Evolutionary conservation across 2,797 vertebrate species (phyloP), one percentile per base, ranked within the genome.

Genomic region (Clarias platycephalus): DNA sequence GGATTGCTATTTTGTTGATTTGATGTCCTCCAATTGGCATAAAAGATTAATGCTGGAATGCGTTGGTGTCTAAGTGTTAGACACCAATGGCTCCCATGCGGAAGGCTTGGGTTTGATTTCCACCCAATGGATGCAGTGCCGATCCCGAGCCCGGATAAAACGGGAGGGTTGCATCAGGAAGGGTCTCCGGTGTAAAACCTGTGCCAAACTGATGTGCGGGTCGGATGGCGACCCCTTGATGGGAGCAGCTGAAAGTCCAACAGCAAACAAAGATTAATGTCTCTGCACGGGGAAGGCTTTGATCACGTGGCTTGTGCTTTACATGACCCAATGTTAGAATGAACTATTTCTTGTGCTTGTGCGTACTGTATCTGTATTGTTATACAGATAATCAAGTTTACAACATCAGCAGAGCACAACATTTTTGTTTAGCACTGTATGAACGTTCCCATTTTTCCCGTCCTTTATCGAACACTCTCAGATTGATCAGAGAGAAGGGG

Each of bases 1-100:
- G 82, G 63, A 82, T 86, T 86, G 81, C 57, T 83, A 76, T 84
- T 88, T 88, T 87, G 85, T 88, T n/a, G n/a, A 37, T 37, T 37
- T 37, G 37, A 37, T 37, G 2, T 37, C 37, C 37, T 37, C 37
- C 37, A 37, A 37, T 37, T 37, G 37, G 37, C 37, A 4, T 37
- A 37, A 37, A 44, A 44, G 49, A 53, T 53, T 53, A 53, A 13
- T 53, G 49, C 49, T 53, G 10, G 49, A 53, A 13, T 12, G 49
- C 49, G 12, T 49, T 49, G 44, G 10, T 49, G 10, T 49, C 9
- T 44, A 44, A 44, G 44, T 44, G 44, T 9, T 49, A 49, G 44
- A 9, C 34, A 37, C 34, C 34, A 37, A 37, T 5, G 2, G 2
- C 49, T 53, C 2, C 49, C 49, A 53, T 13, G 49, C 12, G 0